Base-by-base conservation (phyloP, 2,113 vertebrate genomes). In the Triplophysa rosa region DNA sequence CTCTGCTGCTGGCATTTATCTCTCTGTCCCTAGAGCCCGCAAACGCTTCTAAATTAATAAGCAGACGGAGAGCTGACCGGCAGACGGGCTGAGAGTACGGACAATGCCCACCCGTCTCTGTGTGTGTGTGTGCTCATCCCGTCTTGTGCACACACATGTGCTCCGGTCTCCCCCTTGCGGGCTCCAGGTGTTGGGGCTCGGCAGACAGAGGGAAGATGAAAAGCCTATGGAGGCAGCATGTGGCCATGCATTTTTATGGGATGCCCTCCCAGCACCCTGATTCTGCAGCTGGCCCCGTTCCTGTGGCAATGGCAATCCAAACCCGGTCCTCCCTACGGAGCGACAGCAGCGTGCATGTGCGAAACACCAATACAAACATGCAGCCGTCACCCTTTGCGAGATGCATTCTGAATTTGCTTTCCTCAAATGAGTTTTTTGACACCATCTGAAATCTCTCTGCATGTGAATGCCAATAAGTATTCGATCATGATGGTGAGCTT, bases 31-130 rank as follows among this genome's bases (percentile, higher is more conserved):
- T 87, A 90, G 90, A 91, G 87, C 83, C 84, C 63, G 87, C 88
- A 91, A 93, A 92, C 91, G 85, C 90, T 90, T 90, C 90, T 88
- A 91, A 93, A 93, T 94, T 91, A 94, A 93, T 92, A 92, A 92
- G 89, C 87, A 91, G 87, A 86, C 85, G 79, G 88, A 87, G 86
- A 85, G 86, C 87, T 83, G 80, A 78, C 84, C 75, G 87, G 86
- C 85, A 42, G 77, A 77, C 69, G 45, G 75, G 62, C 4, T 42
- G 76, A 75, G 42, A 72, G 72, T 69, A 84, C 49, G 49, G 49
- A 77, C 77, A 71, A 74, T 81, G 74, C 56, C 79, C 71, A 64
- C 64, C 5, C 24, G 61, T 80, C 37, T 66, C 59, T 45, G 33
- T 49, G 61, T 71, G 79, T 29, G 47, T 29, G 47, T 37, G 52